These are phyloP conservation scores for Poecilia wingei DNA, from an alignment of 2,797 vertebrate genomes.

Conservation along the genomic window DNA sequence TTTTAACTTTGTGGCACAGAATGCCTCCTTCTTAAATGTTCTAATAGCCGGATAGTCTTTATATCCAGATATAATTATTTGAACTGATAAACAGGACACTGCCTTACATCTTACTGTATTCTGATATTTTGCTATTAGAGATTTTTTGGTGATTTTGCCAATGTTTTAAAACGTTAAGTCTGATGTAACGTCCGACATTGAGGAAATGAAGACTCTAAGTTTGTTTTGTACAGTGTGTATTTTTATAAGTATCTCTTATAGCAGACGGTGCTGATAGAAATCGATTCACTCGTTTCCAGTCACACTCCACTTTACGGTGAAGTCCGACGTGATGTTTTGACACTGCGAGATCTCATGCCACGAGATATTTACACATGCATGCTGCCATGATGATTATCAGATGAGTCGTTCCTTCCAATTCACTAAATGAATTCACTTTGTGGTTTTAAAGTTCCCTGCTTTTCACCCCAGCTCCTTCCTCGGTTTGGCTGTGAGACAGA, in stretches of 20 bases:
- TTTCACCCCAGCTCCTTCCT: constrained; percentile 29
- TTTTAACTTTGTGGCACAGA: not conserved
- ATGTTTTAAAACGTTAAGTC: not conserved
- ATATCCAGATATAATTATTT: not conserved
- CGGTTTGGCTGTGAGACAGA: constrained; percentile 37
- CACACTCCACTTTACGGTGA: not conserved
- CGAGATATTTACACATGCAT: not conserved
- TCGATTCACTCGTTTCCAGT: not conserved
- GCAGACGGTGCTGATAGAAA: not conserved
- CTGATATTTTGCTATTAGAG: not conserved
- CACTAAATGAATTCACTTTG: constrained; percentile 36
- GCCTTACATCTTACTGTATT: not conserved
- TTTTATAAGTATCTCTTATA: not conserved
- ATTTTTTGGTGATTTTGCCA: not conserved
- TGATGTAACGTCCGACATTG: not conserved
- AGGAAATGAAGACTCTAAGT: not conserved
- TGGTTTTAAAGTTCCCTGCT: constrained; percentile 38
- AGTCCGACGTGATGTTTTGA: not conserved
- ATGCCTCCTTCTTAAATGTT: not conserved
- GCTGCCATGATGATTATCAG: not conserved
- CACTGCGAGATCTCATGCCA: not conserved
- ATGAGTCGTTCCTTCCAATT: constrained; percentile 31
- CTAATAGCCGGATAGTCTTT: not conserved
- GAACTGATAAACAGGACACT: not conserved
- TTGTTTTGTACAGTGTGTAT: not conserved